Conservation (phyloP, 2,888 invertebrate genomes). For the Microplitis manilae region DNA sequence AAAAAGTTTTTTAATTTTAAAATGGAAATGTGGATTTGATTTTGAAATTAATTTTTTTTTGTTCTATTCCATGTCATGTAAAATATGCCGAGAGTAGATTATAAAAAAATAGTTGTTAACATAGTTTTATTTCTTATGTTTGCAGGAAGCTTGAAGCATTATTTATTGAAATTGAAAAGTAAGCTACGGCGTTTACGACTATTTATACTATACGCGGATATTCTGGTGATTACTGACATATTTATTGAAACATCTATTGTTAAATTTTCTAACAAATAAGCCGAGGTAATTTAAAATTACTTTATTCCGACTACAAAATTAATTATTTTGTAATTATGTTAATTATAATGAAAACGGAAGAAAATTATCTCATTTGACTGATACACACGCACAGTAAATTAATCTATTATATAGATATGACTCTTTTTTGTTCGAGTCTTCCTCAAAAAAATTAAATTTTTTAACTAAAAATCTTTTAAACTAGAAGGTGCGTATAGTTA, state of each 20-base stretch:
- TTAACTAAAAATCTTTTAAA: slow-evolving; percentile 49
- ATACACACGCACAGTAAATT: slow-evolving; percentile 35
- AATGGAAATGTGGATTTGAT: not conserved
- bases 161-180: not conserved
- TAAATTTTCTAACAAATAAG: slow-evolving; percentile 39
- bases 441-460: slow-evolving; percentile 45
- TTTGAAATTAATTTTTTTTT: not conserved
- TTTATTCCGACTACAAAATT: not conserved
- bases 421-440: slow-evolving; percentile 51
- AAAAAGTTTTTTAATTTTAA: slow-evolving; percentile 1
- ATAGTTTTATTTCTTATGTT: not conserved
- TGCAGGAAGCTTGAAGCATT: slow-evolving; percentile 12
- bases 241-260: slow-evolving; percentile 53
- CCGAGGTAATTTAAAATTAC: not conserved
- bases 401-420: slow-evolving; percentile 5
- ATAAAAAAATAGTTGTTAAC: not conserved
- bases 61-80: not conserved
- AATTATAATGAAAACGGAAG: slow-evolving; percentile 8
- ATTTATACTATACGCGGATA: slow-evolving; percentile 63
- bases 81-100: not conserved
- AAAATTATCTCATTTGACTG: slow-evolving; percentile 11
- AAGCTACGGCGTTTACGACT: slow-evolving; percentile 50
- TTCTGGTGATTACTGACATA: slow-evolving; percentile 54
- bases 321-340: not conserved
- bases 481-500: slow-evolving; percentile 60